Conservation (phyloP, 2,888 invertebrate genomes). For the Drosophila silvestris region DNA sequence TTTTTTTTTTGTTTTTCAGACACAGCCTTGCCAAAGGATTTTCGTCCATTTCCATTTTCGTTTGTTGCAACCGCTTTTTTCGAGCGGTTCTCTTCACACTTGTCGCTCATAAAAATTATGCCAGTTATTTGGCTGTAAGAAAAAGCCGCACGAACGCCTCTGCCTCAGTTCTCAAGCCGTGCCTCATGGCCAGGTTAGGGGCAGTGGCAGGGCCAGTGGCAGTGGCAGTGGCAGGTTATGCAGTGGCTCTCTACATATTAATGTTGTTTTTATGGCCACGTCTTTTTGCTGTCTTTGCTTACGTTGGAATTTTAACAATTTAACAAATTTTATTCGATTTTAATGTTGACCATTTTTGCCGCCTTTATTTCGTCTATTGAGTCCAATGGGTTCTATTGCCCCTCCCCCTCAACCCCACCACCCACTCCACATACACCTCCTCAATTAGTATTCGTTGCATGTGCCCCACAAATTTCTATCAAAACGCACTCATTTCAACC, state of each 20-base stretch:
- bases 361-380: constrained; percentile 51
- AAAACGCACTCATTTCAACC: constrained; percentile 76
- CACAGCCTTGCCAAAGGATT: constrained; percentile 39
- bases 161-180: constrained; percentile 51
- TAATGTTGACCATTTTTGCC: constrained; percentile 76
- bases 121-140: constrained; percentile 17
- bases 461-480: constrained; percentile 64
- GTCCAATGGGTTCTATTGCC: constrained; percentile 17
- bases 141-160: constrained; percentile 22
- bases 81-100: constrained; percentile 64
- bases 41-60: constrained; percentile 19
- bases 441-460: constrained; percentile 55
- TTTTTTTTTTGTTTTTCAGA: constrained; percentile 5
- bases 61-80: constrained; percentile 52
- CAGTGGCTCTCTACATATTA: not conserved
- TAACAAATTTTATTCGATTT: constrained; percentile 71
- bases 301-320: constrained; percentile 64
- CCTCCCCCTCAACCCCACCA: no score
- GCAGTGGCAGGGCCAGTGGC: not conserved
- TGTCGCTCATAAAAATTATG: constrained; percentile 65
- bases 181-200: constrained; percentile 28
- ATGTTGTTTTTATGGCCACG: constrained; percentile 58
- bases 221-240: not conserved
- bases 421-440: not conserved
- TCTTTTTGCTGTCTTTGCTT: constrained; percentile 40